These are phyloP conservation scores for Tricholaema leucomelas DNA, from an alignment of 2,113 vertebrate species.

Conservation along the genomic window DNA sequence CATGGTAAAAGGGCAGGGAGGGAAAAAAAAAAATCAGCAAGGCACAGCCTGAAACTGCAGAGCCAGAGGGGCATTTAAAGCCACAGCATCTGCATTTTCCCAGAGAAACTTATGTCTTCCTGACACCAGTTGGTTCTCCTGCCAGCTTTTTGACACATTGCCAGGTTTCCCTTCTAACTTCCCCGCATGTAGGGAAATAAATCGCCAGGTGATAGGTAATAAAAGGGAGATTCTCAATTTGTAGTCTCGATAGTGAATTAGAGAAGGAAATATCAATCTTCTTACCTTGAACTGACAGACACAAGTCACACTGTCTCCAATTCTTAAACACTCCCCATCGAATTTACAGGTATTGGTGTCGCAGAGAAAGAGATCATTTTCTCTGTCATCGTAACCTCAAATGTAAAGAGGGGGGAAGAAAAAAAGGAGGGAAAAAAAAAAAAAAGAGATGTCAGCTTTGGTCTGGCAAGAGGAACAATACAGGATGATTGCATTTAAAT, in stretches of 20 bases:
- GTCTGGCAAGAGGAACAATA: constrained; percentile 25
- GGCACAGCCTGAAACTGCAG: constrained; percentile 13
- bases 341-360: constrained; percentile 99
- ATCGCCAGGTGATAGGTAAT: constrained; percentile 53
- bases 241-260: constrained; percentile 60
- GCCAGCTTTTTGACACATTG: constrained; percentile 47
- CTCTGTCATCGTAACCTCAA: constrained; percentile 96
- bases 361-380: constrained; percentile 97
- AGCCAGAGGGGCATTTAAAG: constrained; percentile 31
- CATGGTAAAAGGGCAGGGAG: constrained; percentile 16
- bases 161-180: constrained; percentile 63
- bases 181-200: constrained; percentile 48
- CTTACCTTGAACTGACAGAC: constrained; percentile 99
- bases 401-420: constrained; percentile 50
- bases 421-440: neutral
- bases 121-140: constrained; percentile 70
- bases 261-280: constrained; percentile 45
- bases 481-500: neutral
- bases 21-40: neutral
- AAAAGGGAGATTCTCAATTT: constrained; percentile 53
- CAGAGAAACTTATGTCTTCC: constrained; percentile 53
- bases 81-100: constrained; percentile 44
- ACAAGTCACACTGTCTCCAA: constrained; percentile 98
- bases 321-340: constrained; percentile 96
- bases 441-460: constrained; percentile 31